These are phyloP conservation scores for Leptothorax acervorum DNA, from an alignment of 2,888 invertebrate genomes.

Conservation along the genomic window DNA sequence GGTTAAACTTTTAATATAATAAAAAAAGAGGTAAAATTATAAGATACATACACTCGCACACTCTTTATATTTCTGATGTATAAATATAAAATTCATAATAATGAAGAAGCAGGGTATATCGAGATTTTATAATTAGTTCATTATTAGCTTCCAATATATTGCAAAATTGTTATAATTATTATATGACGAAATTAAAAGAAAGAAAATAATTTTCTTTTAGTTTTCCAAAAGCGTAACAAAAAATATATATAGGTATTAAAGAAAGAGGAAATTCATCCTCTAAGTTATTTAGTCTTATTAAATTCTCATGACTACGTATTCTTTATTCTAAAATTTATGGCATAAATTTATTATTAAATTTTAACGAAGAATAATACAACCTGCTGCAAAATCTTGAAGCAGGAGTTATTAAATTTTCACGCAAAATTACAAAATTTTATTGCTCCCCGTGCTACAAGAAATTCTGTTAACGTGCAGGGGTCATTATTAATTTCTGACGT, in stretches of 20 bases:
- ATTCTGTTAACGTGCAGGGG: neutral
- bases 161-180: neutral
- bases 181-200: neutral
- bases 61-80: neutral
- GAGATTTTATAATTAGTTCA: neutral
- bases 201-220: neutral
- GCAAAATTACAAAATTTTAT: neutral
- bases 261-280: neutral
- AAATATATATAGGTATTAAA: neutral
- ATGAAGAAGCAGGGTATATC: neutral
- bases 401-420: neutral
- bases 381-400: neutral
- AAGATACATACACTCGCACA: neutral
- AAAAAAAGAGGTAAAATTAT: neutral
- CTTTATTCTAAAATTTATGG: neutral
- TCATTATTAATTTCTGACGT: constrained; percentile 11
- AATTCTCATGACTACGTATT: neutral
- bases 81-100: neutral
- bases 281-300: neutral
- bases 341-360: neutral
- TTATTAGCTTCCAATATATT: neutral
- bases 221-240: neutral
- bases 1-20: neutral
- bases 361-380: neutral
- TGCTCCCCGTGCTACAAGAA: neutral